Percentiles rank a stretch among this genome's conserved stretches.
These are phyloP conservation scores for Mustelus asterias DNA, from an alignment of 2,113 vertebrate species.

Conservation along the genomic window DNA sequence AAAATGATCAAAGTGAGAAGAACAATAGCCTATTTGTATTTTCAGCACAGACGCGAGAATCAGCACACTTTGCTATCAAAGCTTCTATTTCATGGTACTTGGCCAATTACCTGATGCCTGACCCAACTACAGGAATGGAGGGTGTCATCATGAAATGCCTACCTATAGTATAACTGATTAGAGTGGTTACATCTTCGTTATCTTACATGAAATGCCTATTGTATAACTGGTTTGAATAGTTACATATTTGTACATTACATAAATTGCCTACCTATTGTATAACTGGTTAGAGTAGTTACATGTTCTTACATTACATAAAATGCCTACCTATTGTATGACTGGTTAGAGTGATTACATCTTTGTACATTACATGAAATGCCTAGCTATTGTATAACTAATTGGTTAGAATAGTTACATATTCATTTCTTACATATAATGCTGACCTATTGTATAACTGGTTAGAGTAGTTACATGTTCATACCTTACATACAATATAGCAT, in stretches of 20 bases:
- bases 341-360: neutral
- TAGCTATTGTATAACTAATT: too few species aligned
- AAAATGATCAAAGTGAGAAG: conserved; percentile 7
- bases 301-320: neutral
- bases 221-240: too few species aligned
- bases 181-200: neutral
- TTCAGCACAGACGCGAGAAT: neutral
- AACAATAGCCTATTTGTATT: conserved; percentile 30
- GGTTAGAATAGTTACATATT: too few species aligned
- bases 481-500: neutral
- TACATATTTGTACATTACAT: too few species aligned
- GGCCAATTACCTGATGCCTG: conserved; percentile 7
- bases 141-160: neutral
- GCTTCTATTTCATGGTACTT: conserved; percentile 9
- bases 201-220: too few species aligned
- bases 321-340: neutral
- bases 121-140: neutral
- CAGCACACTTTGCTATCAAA: conserved; percentile 20
- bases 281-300: neutral
- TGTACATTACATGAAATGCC: too few species aligned
- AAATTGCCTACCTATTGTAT: neutral
- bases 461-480: neutral
- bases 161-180: neutral
- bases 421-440: neutral
- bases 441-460: neutral